Evolutionary conservation across 2,888 invertebrate species (phyloP), one percentile per base, ranked within the genome.

Genomic region (Notodonta ziczac): DNA sequence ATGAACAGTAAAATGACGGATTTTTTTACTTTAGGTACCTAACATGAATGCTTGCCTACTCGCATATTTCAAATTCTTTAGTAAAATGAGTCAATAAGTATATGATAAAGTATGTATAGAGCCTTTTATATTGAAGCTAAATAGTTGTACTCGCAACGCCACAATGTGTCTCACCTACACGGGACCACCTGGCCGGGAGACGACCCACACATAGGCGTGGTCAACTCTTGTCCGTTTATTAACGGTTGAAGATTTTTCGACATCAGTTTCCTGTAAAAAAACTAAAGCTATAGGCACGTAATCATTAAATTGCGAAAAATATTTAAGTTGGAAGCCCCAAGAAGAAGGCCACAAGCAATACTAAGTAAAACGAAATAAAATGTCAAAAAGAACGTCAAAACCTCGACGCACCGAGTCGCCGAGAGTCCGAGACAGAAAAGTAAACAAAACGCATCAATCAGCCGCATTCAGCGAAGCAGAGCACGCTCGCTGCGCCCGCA

Each of bases 391-490:
- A 72, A 81, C 76, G 78, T 76, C 80, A 79, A 74, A 76, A 63
- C 57, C 69, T 76, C 57, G 72, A 69, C 69, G 76, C 68, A 64
- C 57, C 65, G 72, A 72, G 64, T 63, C 65, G 55, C 40, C 42
- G 42, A 75, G 72, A 66, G 64, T 5, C 62, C 60, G 74, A 78
- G 82, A 78, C 79, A 78, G 80, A 74, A 78, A 84, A 84, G 82
- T 83, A 78, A 88, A 85, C 88, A 86, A 87, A 87, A 83, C 81
- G 79, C 85, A 84, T 83, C 84, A 79, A 84, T 83, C 84, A 78
- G 77, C 73, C 73, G 75, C 73, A 69, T 71, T 54, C 67, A 71
- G 69, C 62, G 67, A 71, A 65, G 55, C 65, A 61, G 69, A 69
- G 62, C 56, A 65, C 70, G 64, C 74, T 61, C 56, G 59, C 39